phyloP scores from a whole-genome alignment of 2,113 vertebrate species.

The Vimba vimba region DNA sequence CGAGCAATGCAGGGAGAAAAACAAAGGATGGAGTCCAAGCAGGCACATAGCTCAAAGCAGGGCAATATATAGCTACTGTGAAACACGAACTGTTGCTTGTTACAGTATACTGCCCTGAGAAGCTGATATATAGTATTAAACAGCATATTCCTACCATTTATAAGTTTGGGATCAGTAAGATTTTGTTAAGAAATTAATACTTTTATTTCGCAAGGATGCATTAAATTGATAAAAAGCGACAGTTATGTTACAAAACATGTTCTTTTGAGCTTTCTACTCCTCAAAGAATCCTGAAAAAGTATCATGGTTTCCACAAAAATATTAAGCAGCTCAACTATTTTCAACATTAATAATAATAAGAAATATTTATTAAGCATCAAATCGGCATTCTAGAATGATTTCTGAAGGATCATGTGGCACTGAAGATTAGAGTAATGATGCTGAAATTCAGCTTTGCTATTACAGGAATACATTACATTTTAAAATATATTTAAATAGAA shows the following conservation, averaged over 20 bases:
- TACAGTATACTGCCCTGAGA: background rate
- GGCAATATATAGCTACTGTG: slow-evolving; percentile 16
- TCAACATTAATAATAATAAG: too few relatives aligned
- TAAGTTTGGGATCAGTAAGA: background rate
- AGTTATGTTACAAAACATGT: too few relatives aligned
- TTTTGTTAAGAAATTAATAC: background rate
- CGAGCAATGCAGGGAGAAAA: slow-evolving; percentile 47
- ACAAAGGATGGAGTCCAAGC: slow-evolving; percentile 42
- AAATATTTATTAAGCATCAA: too few relatives aligned
- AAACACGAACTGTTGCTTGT: slow-evolving; percentile 10
- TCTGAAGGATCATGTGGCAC: too few relatives aligned
- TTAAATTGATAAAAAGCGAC: too few relatives aligned
- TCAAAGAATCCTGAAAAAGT: too few relatives aligned
- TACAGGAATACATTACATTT: background rate
- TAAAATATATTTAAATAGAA: background rate
- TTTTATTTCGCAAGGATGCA: too few relatives aligned
- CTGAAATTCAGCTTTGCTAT: background rate
- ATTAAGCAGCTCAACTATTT: too few relatives aligned
- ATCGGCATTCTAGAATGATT: too few relatives aligned
- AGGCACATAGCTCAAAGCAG: slow-evolving; percentile 32
- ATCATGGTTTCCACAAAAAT: too few relatives aligned
- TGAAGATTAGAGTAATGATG: too few relatives aligned
- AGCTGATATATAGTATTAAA: background rate
- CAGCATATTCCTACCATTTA: background rate
- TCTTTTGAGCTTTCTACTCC: too few relatives aligned